Evolutionary conservation across 1,140 invertebrate species (phyloP).

Genomic region (Sycobia sp.): DNA sequence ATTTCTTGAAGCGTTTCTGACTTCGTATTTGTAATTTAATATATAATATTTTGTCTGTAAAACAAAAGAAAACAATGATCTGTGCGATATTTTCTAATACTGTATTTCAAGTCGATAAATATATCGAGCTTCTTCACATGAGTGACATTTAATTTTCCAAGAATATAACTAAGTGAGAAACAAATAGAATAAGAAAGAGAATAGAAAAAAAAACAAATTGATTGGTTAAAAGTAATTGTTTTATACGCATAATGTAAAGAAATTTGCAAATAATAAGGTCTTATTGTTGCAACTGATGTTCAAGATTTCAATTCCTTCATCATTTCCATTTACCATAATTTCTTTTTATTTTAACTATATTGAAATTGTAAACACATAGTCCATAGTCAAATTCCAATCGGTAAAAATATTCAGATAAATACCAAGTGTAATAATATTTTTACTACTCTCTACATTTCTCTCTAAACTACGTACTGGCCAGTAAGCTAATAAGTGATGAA

Average conservation of each 20-base stretch:
- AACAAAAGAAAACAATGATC: conserved; percentile 9
- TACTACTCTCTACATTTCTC: too few species aligned
- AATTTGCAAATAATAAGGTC: conserved; percentile 43
- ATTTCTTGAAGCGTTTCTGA: not conserved
- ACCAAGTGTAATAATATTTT: too few species aligned
- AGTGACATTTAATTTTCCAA: conserved; percentile 17
- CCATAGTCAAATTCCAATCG: too few species aligned
- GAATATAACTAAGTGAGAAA: conserved; percentile 18
- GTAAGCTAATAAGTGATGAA: too few species aligned
- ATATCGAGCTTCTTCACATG: conserved; percentile 19
- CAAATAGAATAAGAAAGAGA: conserved; percentile 3
- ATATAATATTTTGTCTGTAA: conserved; percentile 25
- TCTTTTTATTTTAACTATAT: too few species aligned
- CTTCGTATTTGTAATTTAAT: conserved; percentile 5
- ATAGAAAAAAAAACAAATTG: conserved; percentile 34
- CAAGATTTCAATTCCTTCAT: too few species aligned
- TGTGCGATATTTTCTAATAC: conserved; percentile 30
- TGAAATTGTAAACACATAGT: too few species aligned
- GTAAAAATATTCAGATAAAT: too few species aligned
- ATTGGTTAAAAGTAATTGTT: conserved; percentile 44
- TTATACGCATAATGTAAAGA: conserved; percentile 46
- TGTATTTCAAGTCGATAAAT: conserved; percentile 32
- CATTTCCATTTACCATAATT: too few species aligned
- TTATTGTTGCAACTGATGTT: conserved; percentile 17
- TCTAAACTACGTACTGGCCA: too few species aligned